These are phyloP conservation scores for Clitarchus hookeri DNA, from an alignment of 2,888 invertebrate species.

Conservation along the genomic window DNA sequence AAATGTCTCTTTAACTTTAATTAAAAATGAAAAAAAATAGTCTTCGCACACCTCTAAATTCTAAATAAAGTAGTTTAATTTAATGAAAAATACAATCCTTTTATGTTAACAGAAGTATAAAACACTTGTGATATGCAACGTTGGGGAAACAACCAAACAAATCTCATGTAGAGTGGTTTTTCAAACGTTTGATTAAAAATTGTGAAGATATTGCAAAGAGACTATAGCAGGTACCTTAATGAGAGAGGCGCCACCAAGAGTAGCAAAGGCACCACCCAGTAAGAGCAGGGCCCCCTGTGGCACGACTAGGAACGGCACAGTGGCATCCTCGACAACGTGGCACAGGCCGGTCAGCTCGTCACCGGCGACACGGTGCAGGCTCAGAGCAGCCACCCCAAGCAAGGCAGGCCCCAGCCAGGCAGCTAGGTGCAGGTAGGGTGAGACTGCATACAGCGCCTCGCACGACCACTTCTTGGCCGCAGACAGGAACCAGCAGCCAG, in stretches of 20 bases:
- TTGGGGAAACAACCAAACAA: no score
- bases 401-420: slow-evolving; percentile 89
- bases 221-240: slow-evolving; percentile 64
- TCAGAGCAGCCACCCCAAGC: slow-evolving; percentile 80
- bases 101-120: no score
- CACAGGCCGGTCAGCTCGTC: slow-evolving; percentile 84
- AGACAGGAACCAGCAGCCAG: slow-evolving; percentile 87
- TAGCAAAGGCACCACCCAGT: slow-evolving; percentile 71
- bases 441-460: slow-evolving; percentile 85
- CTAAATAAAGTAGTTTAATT: no score
- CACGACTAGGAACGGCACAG: slow-evolving; percentile 65
- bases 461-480: slow-evolving; percentile 93
- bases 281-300: slow-evolving; percentile 67
- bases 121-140: no score
- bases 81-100: no score
- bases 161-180: no score
- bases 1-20: no score
- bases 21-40: no score
- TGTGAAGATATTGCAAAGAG: no score
- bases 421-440: slow-evolving; percentile 81
- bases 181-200: no score
- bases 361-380: slow-evolving; percentile 76
- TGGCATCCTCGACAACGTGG: slow-evolving; percentile 65
- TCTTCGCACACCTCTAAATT: no score
- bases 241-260: slow-evolving; percentile 76